Evolutionary conservation across 2,888 invertebrate genomes (phyloP), one percentile per base, ranked within the genome.

Genomic region (Gonocerus acuteangulatus): DNA sequence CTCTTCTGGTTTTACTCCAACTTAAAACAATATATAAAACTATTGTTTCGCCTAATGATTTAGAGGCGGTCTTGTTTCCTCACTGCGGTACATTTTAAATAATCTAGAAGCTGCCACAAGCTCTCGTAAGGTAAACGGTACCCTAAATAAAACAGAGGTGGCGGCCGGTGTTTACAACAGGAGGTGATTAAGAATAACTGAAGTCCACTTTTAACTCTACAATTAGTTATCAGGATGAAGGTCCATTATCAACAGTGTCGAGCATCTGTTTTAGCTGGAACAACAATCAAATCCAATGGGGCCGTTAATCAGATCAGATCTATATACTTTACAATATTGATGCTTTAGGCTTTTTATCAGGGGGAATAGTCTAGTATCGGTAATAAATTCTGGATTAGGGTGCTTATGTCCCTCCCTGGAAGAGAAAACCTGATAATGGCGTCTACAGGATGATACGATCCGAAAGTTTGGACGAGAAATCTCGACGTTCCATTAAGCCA

Each of bases 101-200:
- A 39, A 39, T 39, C 39, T 4, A n/a, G 39, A 15, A 39, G 39
- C 3, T 39, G 39, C 27, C 27, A 39, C 15, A 32, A 32, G 11
- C 32, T 11, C 32, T 32, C 34, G 22, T 18, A 54, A 42, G 42
- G 42, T 42, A 54, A 42, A 54, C 39, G 39, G 23, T 42, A 19
- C 36, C 13, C 23, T 39, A 54, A 54, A 54, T 54, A 54, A 54
- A 54, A 54, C 54, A 54, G 51, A 51, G 39, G 54, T 34, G 36
- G 36, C 22, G 9, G 19, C 7, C 21, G n/a, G n/a, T 54, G 54
- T 54, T 54, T 54, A 54, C 21, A 54, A 42, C 7, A 1, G 1
- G 39, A 42, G 54, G 54, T 54, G 54, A 54, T 54, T 54, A 54
- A 54, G 54, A 54, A 54, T 54, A 54, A 54, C 54, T 22, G 54